Percentiles rank a stretch among this genome's conserved stretches.
phyloP scores from a whole-genome alignment of 2,797 vertebrate species.

The Megaceryle alcyon region DNA sequence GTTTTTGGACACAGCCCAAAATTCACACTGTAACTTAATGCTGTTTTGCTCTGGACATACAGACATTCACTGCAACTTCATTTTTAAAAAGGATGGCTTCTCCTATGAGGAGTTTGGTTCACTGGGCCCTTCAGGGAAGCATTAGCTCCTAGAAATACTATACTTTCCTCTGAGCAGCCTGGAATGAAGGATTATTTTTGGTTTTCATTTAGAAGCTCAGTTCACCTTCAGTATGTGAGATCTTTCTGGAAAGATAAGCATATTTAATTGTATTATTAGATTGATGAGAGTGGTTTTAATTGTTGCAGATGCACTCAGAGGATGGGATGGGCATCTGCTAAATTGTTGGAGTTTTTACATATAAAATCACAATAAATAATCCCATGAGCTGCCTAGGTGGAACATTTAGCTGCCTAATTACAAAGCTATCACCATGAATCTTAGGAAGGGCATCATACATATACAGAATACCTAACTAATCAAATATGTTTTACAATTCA shows the following conservation, averaged over 20 bases:
- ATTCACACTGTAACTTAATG: background rate
- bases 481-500: background rate
- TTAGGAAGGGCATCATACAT: background rate
- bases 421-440: background rate
- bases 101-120: background rate
- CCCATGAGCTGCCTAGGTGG: background rate
- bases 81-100: conserved; percentile 18
- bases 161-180: background rate
- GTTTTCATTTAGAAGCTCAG: background rate
- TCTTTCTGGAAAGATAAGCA: background rate
- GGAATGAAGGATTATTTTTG: background rate
- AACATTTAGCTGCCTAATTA: background rate
- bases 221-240: background rate
- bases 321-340: background rate
- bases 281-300: background rate
- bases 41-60: background rate
- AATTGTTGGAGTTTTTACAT: background rate
- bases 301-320: background rate
- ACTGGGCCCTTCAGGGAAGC: background rate
- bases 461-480: background rate
- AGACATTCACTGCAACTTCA: background rate
- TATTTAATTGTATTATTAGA: background rate
- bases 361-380: background rate
- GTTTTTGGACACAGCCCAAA: background rate
- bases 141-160: conserved; percentile 3